A percentile compares a stretch with the other conserved stretches of the same genome.
These are phyloP conservation scores for Drosophila truncata DNA, from an alignment of 1,140 invertebrate genomes.

Conservation along the genomic window DNA sequence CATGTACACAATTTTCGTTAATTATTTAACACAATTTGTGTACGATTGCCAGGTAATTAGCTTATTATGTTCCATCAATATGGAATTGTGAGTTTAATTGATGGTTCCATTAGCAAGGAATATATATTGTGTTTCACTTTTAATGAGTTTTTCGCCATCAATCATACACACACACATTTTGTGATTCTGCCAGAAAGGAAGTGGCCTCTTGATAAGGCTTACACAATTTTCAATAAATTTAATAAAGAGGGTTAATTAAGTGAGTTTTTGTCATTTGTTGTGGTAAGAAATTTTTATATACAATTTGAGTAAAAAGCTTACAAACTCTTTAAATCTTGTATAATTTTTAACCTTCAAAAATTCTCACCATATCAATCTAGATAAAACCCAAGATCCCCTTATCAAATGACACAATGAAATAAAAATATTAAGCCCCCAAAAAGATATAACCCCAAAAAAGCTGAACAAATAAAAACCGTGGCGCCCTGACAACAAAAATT, in stretches of 20 bases:
- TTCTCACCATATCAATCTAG: background rate
- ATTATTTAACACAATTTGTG: conserved; percentile 53
- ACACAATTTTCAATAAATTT: conserved; percentile 3
- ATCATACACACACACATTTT: conserved; percentile 28
- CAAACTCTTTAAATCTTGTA: background rate
- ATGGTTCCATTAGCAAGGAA: conserved; percentile 37
- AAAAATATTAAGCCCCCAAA: background rate
- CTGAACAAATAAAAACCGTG: conserved; percentile 20
- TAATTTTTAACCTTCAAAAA: background rate
- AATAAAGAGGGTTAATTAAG: conserved; percentile 1
- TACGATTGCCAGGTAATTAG: conserved; percentile 49
- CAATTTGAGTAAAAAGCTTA: background rate
- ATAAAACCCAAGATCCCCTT: background rate
- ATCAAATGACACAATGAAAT: conserved; percentile 5
- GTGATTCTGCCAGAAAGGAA: conserved; percentile 11
- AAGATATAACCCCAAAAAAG: background rate
- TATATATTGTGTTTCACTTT: conserved; percentile 5
- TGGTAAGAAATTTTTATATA: background rate
- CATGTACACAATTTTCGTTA: conserved; percentile 25
- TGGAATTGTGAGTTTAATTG: conserved; percentile 34
- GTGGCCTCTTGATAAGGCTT: conserved; percentile 20
- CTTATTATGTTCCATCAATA: conserved; percentile 41
- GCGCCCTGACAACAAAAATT: conserved; percentile 16
- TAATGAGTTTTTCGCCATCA: conserved; percentile 42
- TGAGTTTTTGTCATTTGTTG: background rate